Percentiles rank a stretch among this genome's conserved stretches.
phyloP scores from a whole-genome alignment of 1,140 invertebrate species.

The Papilio helenus region DNA sequence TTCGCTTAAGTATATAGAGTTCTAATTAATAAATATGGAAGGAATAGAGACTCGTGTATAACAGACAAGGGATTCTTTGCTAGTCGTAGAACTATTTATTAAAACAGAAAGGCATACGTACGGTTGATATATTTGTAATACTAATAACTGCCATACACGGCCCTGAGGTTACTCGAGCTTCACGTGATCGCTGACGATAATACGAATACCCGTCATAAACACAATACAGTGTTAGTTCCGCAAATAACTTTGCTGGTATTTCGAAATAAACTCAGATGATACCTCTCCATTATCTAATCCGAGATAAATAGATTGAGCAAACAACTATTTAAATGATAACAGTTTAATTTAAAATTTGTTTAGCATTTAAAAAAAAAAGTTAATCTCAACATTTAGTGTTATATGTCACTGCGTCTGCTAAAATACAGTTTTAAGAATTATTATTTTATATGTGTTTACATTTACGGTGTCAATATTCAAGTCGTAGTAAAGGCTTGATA shows the following conservation, averaged over 20 bases:
- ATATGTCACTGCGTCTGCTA: neutral
- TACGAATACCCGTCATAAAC: neutral
- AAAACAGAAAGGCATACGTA: too few relatives aligned
- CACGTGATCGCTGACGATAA: neutral
- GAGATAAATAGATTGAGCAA: neutral
- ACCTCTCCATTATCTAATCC: neutral
- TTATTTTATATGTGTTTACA: too few relatives aligned
- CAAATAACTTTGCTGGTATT: neutral
- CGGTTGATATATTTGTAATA: neutral
- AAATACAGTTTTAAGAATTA: neutral
- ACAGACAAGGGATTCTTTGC: too few relatives aligned
- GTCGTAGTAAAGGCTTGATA: too few relatives aligned
- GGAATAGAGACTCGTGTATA: too few relatives aligned
- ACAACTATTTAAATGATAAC: neutral
- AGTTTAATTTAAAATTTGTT: neutral
- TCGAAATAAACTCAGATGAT: neutral
- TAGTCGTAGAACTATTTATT: too few relatives aligned
- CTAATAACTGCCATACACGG: neutral
- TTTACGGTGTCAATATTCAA: too few relatives aligned
- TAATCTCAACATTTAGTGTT: neutral
- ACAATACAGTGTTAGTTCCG: neutral
- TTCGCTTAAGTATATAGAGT: too few relatives aligned
- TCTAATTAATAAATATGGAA: too few relatives aligned
- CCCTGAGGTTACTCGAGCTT: neutral
- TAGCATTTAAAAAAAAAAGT: neutral